Evolutionary conservation across 1,140 invertebrate genomes (phyloP).

Genomic region (Orius insidiosus): DNA sequence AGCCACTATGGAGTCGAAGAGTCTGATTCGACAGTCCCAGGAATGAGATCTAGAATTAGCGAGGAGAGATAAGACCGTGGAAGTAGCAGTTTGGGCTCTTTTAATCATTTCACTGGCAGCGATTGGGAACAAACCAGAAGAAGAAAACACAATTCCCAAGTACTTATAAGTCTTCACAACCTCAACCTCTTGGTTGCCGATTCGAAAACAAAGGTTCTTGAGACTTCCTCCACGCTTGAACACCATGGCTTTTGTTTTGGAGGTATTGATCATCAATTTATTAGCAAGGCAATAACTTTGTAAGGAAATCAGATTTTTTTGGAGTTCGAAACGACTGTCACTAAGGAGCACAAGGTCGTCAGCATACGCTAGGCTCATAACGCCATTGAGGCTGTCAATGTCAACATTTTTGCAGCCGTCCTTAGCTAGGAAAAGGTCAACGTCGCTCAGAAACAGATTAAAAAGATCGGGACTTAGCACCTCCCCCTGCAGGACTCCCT

Average conservation of each 20-base stretch:
- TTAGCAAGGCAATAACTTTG: constrained; percentile 15
- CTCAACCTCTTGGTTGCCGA: constrained; percentile 1
- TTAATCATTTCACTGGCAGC: constrained; percentile 5
- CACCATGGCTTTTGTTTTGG: constrained; percentile 20
- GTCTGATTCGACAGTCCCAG: background rate
- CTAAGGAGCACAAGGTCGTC: constrained; percentile 14
- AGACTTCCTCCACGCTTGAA: constrained; percentile 17
- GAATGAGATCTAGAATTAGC: constrained; percentile 5
- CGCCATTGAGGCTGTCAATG: constrained; percentile 5
- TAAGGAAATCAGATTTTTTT: constrained; percentile 1
- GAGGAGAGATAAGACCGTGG: constrained; percentile 1
- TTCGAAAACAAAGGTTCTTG: constrained; percentile 1
- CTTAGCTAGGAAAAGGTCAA: constrained; percentile 13
- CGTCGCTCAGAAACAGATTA: constrained; percentile 18
- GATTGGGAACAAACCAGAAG: background rate
- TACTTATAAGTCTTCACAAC: constrained; percentile 4
- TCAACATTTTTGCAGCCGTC: constrained; percentile 7
- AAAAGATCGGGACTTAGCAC: constrained; percentile 18
- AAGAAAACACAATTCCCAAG: constrained; percentile 9
- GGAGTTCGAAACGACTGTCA: constrained; percentile 1
- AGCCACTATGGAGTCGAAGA: background rate
- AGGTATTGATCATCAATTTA: constrained; percentile 17
- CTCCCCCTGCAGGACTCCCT: constrained; percentile 20
- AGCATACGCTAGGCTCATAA: constrained; percentile 13
- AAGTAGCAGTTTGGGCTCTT: constrained; percentile 9